Conservation (phyloP, 64 coral and sea anemone species). For the Hydrozoanthus tunicans region DNA sequence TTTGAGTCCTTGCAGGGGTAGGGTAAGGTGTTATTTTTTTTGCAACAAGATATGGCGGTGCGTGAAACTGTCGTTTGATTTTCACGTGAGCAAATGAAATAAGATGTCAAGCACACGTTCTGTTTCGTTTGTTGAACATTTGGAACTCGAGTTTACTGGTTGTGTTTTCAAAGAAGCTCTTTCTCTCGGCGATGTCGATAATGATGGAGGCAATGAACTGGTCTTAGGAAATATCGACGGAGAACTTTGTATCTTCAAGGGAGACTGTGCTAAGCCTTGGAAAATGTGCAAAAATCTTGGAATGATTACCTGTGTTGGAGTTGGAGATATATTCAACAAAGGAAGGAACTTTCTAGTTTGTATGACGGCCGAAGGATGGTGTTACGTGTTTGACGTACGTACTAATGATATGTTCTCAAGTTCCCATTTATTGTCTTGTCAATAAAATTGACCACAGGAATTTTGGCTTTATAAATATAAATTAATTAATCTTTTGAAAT, state of each 20-base stretch:
- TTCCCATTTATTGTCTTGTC: no score
- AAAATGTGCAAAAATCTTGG: constrained; percentile 59
- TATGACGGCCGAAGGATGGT: constrained; percentile 96
- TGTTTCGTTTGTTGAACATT: constrained; percentile 91
- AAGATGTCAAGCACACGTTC: constrained; percentile 63
- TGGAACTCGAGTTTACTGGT: constrained; percentile 83
- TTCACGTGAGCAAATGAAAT: background rate
- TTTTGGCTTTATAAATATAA: no score
- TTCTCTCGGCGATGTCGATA: constrained; percentile 82
- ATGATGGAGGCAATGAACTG: constrained; percentile 81
- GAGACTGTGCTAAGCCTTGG: constrained; percentile 70
- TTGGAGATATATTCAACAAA: constrained; percentile 78
- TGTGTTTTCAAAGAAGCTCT: constrained; percentile 81
- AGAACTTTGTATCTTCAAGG: constrained; percentile 90
- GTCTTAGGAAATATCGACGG: constrained; percentile 86
- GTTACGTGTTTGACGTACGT: constrained; percentile 80
- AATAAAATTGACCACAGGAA: no score
- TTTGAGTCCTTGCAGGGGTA: background rate
- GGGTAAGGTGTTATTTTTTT: background rate
- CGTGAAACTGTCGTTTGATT: background rate
- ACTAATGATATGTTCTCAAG: background rate
- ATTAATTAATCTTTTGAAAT: no score
- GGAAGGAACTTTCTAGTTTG: constrained; percentile 77
- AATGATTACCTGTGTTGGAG: constrained; percentile 93
- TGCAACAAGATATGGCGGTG: constrained; percentile 7